Conservation (phyloP, 1,140 invertebrate species). For the Papilio polytes region DNA sequence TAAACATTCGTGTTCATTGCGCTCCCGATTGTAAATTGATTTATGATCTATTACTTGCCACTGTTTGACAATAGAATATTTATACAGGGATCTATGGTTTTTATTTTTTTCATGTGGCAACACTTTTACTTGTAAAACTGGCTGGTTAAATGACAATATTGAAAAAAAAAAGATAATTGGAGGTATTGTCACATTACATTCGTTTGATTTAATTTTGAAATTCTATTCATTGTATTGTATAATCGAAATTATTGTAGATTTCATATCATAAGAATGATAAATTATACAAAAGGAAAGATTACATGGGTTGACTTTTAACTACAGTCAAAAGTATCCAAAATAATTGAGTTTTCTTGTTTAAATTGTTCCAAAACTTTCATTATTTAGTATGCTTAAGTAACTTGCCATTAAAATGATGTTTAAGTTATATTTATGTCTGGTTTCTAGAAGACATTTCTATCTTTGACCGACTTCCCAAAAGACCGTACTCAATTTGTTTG, state of each 20-base stretch:
- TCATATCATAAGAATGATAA: slow-evolving; percentile 13
- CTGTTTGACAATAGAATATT: not conserved
- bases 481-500: too few species aligned
- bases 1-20: slow-evolving; percentile 45
- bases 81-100: slow-evolving; percentile 18
- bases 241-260: slow-evolving; percentile 22
- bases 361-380: not conserved
- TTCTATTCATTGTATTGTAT: not conserved
- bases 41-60: slow-evolving; percentile 25
- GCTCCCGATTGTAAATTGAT: slow-evolving; percentile 24
- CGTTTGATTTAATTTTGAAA: not conserved
- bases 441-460: too few species aligned
- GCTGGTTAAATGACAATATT: not conserved
- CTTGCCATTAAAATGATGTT: slow-evolving; percentile 8
- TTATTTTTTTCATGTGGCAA: slow-evolving; percentile 19
- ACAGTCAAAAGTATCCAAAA: not conserved
- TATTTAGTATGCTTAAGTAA: not conserved
- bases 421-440: not conserved
- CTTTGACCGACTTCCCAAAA: too few species aligned
- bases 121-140: not conserved
- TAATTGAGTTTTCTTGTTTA: not conserved
- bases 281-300: not conserved
- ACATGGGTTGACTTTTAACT: not conserved
- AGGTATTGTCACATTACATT: slow-evolving; percentile 3
- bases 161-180: too few species aligned